Evolutionary conservation across 2,113 vertebrate genomes (phyloP), one percentile per base, ranked within the genome.

Genomic region (Dermatemys mawii): DNA sequence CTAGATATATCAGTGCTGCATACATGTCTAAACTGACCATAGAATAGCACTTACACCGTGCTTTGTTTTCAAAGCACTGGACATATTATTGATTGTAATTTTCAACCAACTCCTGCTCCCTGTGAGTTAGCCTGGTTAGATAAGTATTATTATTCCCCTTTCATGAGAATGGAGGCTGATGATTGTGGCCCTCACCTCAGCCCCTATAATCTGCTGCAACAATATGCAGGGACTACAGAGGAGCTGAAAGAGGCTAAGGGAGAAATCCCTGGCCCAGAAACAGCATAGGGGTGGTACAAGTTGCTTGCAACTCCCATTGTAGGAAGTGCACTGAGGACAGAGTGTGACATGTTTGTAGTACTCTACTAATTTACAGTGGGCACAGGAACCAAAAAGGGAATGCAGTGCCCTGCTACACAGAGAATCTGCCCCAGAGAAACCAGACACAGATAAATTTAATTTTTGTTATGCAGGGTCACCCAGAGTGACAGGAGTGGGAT

Each of bases 401-500:
- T 53, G 3, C 8, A 53, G 51, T 22, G 51, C 51, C 51, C 21
- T 53, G 51, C 51, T 53, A 53, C 50, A 51, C 50, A 54, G 21
- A 54, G 0, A 29, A 12, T 51, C 78, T 94, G 26, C 55, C 78
- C 19, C 41, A 86, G 57, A 81, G 92, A 87, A 86, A 78, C 46
- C 0, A 0, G 41, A 57, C 21, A 84, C 41, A 24, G 80, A 60
- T 67, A 93, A 90, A 11, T 12, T 6, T 41, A 29, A 27, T 55
- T 81, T 80, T 73, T 55, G 35, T 81, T 88, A 63, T 54, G 7
- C n/a, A 10, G 32, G 38, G 26, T 90, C 76, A 79, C 13, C 76
- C 81, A 70, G 35, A 41, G 24, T 19, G 7, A 2, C 87, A 92
- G 27, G 35, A 29, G 24, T 49, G 27, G 80, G 51, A 90, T 55